Evolutionary conservation across 35 echinoderm and acorn worm genomes (phyloP).

Genomic region (Ptychodera flava): DNA sequence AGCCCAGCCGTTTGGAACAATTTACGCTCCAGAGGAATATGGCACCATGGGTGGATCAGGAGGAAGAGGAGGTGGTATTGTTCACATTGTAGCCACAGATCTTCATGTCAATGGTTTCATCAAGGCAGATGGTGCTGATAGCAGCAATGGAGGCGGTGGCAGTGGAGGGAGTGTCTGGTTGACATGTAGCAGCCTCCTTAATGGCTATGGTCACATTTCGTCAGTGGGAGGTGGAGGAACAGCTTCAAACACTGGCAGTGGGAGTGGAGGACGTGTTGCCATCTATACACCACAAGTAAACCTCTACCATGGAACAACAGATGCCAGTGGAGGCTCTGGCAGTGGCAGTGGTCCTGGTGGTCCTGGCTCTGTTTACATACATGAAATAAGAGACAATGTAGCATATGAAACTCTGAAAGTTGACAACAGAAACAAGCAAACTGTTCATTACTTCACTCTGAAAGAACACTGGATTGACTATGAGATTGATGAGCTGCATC

Average conservation of each 20-base stretch:
- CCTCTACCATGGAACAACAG: conserved; percentile 36
- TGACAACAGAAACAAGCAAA: conserved; percentile 76
- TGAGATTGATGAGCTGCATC: conserved; percentile 61
- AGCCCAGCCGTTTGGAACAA: conserved; percentile 66
- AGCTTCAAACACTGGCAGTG: conserved; percentile 38
- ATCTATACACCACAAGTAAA: conserved; percentile 24
- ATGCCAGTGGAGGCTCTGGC: conserved; percentile 36
- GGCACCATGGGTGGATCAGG: conserved; percentile 51
- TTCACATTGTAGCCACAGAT: conserved; percentile 32
- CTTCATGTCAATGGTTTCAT: conserved; percentile 54
- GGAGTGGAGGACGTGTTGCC: conserved; percentile 77
- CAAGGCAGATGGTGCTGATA: conserved; percentile 31
- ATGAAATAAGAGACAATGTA: conserved; percentile 6
- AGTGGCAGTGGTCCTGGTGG: conserved; percentile 39
- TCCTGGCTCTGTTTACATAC: conserved; percentile 71
- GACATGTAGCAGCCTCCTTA: conserved; percentile 12
- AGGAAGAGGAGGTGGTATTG: conserved; percentile 49
- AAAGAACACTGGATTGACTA: conserved; percentile 52
- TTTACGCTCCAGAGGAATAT: conserved; percentile 38
- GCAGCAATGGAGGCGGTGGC: conserved; percentile 40
- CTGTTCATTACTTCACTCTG: conserved; percentile 60
- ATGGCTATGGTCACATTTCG: conserved; percentile 43
- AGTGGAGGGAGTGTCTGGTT: conserved; percentile 76
- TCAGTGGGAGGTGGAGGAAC: conserved; percentile 46
- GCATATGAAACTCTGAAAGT: conserved; percentile 51